A percentile compares a stretch with the other conserved stretches of the same genome.
Evolutionary conservation across 2,113 vertebrate species (phyloP).

Genomic region (Meles meles): DNA sequence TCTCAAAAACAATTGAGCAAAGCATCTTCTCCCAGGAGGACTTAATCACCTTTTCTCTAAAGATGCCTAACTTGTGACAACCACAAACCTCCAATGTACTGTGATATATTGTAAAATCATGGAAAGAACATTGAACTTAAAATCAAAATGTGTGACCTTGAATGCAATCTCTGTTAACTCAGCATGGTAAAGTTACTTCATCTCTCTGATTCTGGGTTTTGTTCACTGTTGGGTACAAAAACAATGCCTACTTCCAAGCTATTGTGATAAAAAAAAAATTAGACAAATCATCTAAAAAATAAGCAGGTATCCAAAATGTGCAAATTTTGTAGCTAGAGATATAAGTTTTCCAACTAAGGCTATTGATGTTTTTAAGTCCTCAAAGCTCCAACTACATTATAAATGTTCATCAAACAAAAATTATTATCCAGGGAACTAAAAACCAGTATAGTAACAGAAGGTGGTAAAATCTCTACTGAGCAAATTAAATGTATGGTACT

Average conservation of each 20-base stretch:
- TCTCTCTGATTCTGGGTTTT: background rate
- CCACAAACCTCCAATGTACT: background rate
- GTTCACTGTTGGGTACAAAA: background rate
- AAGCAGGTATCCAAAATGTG: background rate
- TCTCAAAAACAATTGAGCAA: background rate
- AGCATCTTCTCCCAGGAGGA: background rate
- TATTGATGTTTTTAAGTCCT: conserved; percentile 6
- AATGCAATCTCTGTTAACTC: background rate
- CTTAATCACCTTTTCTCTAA: conserved; percentile 9
- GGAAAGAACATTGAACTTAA: background rate
- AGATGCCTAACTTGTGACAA: background rate
- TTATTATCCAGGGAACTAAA: background rate
- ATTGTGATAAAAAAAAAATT: background rate
- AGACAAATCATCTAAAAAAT: background rate
- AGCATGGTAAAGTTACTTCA: background rate
- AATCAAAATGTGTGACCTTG: background rate
- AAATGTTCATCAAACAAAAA: background rate
- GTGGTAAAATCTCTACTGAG: background rate
- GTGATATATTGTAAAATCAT: background rate
- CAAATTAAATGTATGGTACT: background rate
- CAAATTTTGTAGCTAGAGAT: background rate
- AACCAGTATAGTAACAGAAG: background rate
- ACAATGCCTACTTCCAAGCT: background rate
- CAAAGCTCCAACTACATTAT: background rate
- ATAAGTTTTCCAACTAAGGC: background rate